Evolutionary conservation across 2,888 invertebrate genomes (phyloP), one percentile per base, ranked within the genome.

Genomic region (Papilio demoleus): DNA sequence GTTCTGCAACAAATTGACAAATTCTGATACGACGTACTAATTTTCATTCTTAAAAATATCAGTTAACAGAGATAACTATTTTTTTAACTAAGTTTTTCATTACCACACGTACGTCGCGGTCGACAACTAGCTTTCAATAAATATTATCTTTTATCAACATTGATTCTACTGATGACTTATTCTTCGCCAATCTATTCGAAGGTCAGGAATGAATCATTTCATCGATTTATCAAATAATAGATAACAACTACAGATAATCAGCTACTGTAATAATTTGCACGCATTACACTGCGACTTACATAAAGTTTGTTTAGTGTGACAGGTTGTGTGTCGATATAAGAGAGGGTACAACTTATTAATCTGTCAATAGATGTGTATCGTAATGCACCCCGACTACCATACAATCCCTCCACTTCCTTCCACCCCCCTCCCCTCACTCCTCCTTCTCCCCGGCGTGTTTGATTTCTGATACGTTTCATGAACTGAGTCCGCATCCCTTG

Each of bases 381-480:
- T 0, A 9, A 19, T 4, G 8, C 45, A 9, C 9, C 9, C 19
- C 2, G 9, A 40, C 17, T n/a, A n/a, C n/a, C n/a, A n/a, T n/a
- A 17, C n/a, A 17, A 17, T 17, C 17, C 17, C 17, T 6, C 17
- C 40, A 8, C 42, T 11, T 34, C n/a, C n/a, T n/a, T 4, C n/a
- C 1, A 4, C 1, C n/a, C 4, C 4, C 40, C 40, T 40, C n/a
- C n/a, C 42, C 42, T 12, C 17, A 8, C 17, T 2, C 12, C n/a
- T 17, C 42, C 12, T 8, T 1, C 17, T 2, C 12, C 22, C 22
- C 47, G 12, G 5, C 22, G 4, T 8, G 22, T 50, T 50, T 50
- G 50, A 50, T 50, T 50, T 50, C 50, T 27, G 50, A 14, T 50
- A 50, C 45, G 45, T 45, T 50, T 24, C 24, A 50, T 6, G 24